Conservation (phyloP, 2,888 invertebrate species). For the Nomada ruficornis region DNA sequence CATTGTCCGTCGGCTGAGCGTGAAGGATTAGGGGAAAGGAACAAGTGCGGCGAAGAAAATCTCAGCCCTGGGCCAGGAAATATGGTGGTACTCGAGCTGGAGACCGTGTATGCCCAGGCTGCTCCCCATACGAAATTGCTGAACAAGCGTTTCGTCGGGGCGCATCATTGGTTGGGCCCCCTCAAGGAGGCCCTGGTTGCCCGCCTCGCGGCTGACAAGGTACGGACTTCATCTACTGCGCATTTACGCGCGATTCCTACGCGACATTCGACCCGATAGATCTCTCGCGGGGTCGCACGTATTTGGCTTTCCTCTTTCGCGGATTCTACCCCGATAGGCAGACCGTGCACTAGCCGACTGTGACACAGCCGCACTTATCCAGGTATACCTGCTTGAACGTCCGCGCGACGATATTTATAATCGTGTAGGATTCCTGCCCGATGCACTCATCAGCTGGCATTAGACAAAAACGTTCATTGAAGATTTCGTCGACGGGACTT, state of each 20-base stretch:
- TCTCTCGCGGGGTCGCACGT: not conserved
- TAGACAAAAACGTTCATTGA: conserved; percentile 58
- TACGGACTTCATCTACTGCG: conserved; percentile 84
- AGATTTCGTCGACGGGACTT: conserved; percentile 35
- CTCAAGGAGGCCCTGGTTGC: conserved; percentile 85
- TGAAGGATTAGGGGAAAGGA: conserved; percentile 34
- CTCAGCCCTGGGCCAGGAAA: conserved; percentile 63
- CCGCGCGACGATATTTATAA: conserved; percentile 55
- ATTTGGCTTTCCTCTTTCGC: not conserved
- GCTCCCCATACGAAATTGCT: conserved; percentile 94
- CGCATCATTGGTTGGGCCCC: conserved; percentile 96
- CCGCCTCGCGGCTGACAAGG: conserved; percentile 89
- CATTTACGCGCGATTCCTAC: not conserved
- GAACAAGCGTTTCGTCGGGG: conserved; percentile 95
- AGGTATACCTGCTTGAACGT: conserved; percentile 32
- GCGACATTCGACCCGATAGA: conserved; percentile 13
- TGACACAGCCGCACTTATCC: conserved; percentile 19
- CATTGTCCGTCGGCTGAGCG: conserved; percentile 50
- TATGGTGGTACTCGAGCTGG: conserved; percentile 92
- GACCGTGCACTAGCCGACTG: not conserved
- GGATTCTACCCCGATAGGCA: not conserved
- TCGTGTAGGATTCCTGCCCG: conserved; percentile 54
- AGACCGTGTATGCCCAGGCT: conserved; percentile 92
- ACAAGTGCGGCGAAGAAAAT: conserved; percentile 30
- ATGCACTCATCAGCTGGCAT: conserved; percentile 61